Conservation (phyloP, 2,888 invertebrate species). For the Toxonevra muliebris region DNA sequence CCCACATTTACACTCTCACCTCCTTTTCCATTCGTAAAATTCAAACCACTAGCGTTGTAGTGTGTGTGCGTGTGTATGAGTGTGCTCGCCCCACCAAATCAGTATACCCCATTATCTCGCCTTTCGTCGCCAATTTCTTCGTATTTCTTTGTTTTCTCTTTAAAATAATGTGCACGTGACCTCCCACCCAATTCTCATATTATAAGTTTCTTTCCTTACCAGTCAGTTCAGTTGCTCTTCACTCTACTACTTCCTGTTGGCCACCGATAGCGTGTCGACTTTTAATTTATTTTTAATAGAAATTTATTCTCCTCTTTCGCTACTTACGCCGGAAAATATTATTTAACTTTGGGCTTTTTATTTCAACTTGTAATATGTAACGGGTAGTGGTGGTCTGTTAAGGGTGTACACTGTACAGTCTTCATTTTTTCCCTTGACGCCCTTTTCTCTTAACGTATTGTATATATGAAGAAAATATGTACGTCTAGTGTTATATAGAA, state of each 20-base stretch:
- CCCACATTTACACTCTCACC: background rate
- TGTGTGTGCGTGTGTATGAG: background rate
- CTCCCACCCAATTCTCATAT: too few relatives aligned
- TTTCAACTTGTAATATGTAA: background rate
- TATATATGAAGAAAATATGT: background rate
- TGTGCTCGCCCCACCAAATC: too few relatives aligned
- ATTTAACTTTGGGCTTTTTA: slow-evolving; percentile 23
- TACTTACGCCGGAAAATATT: slow-evolving; percentile 25
- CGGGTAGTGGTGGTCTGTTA: background rate
- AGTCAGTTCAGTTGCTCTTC: too few relatives aligned
- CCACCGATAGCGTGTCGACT: slow-evolving; percentile 31
- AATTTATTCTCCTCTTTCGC: slow-evolving; percentile 34
- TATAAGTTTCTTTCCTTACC: too few relatives aligned
- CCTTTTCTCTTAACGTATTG: background rate
- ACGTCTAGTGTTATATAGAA: background rate
- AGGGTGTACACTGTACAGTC: background rate
- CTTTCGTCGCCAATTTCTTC: too few relatives aligned
- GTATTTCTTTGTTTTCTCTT: too few relatives aligned
- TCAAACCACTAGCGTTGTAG: background rate
- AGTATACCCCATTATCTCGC: too few relatives aligned
- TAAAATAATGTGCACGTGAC: too few relatives aligned
- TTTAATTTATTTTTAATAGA: slow-evolving; percentile 41
- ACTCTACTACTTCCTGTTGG: too few relatives aligned
- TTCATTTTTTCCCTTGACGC: too few relatives aligned
- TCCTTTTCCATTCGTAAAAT: background rate